Conservation (phyloP, 30 jellyfish, hydroid and myxozoan species). For the Cassiopea xamachana region DNA sequence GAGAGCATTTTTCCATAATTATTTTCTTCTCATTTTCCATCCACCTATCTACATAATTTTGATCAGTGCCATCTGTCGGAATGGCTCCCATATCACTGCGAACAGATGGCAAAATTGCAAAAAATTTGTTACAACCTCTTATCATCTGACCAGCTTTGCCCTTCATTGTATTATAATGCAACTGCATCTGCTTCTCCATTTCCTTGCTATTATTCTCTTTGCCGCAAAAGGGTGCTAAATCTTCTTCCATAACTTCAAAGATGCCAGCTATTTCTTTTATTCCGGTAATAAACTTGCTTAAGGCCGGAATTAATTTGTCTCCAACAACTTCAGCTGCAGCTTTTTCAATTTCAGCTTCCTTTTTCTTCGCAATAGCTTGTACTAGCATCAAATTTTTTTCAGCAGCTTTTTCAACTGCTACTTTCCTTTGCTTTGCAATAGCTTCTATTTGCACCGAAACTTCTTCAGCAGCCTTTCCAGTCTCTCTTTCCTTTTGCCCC, state of each 20-base stretch:
- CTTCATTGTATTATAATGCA: conserved; percentile 34
- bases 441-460: no score
- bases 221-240: background rate
- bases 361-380: background rate
- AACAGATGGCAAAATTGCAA: conserved; percentile 29
- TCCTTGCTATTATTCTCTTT: conserved; percentile 6
- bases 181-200: background rate
- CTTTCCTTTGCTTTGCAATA: no score
- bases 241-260: conserved; percentile 8
- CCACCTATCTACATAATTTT: conserved; percentile 36
- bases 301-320: conserved; percentile 37
- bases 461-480: no score
- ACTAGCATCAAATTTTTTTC: no score
- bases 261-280: conserved; percentile 33
- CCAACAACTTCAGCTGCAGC: background rate
- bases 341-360: background rate
- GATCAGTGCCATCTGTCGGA: conserved; percentile 35
- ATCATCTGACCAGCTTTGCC: conserved; percentile 5
- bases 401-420: no score
- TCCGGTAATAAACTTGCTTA: conserved; percentile 5
- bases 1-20: background rate
- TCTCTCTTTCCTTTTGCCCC: no score
- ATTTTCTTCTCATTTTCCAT: background rate
- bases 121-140: background rate
- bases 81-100: conserved; percentile 11